These are phyloP conservation scores for Linnaemya vulpina DNA, from an alignment of 2,888 invertebrate species.

Conservation along the genomic window DNA sequence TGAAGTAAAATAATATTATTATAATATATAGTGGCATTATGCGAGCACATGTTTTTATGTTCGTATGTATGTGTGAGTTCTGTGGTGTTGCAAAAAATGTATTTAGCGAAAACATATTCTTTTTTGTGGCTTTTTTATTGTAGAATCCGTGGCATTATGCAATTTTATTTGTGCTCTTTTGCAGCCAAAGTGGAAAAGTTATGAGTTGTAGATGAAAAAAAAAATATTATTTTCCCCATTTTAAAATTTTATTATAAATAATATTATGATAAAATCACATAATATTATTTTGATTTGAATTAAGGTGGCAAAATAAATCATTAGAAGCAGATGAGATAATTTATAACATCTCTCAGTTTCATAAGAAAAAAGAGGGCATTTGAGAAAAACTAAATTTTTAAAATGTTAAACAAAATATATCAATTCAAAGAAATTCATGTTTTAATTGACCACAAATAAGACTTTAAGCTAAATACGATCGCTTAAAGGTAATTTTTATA, in stretches of 20 bases:
- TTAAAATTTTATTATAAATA: neutral
- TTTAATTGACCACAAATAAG: too few relatives aligned
- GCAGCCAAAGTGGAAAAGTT: neutral
- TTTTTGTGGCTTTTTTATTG: neutral
- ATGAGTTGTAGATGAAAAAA: neutral
- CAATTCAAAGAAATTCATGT: too few relatives aligned
- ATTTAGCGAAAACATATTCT: neutral
- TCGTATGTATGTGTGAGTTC: neutral
- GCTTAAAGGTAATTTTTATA: too few relatives aligned
- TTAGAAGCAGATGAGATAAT: too few relatives aligned
- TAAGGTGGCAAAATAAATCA: neutral
- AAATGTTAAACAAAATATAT: too few relatives aligned
- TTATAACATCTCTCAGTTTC: too few relatives aligned
- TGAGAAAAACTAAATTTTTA: too few relatives aligned
- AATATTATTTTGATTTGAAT: constrained; percentile 23
- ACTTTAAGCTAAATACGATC: too few relatives aligned
- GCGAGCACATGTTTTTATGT: neutral
- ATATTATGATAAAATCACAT: too few relatives aligned
- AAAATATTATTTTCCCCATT: neutral
- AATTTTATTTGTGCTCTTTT: constrained; percentile 26
- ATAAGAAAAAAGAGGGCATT: too few relatives aligned
- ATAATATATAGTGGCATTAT: constrained; percentile 4
- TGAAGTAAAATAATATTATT: constrained; percentile 29
- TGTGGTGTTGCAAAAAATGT: neutral
- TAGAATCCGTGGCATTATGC: constrained; percentile 32